These are phyloP conservation scores for Aphelinus certus DNA, from an alignment of 1,140 invertebrate species.

Conservation along the genomic window DNA sequence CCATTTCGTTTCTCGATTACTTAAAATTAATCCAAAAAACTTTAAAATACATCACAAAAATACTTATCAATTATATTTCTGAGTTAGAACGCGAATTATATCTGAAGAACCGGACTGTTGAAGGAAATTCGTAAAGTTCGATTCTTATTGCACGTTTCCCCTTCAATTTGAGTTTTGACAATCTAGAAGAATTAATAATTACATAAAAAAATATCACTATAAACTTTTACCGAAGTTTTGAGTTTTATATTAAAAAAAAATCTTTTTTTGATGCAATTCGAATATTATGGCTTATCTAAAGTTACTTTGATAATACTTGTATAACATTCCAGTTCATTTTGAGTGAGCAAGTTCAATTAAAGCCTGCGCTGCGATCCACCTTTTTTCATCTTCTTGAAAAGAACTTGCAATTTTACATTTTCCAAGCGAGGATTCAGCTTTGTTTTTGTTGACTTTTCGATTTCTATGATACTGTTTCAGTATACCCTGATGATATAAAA, in stretches of 20 bases:
- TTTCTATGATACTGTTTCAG: slow-evolving; percentile 33
- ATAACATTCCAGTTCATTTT: background rate
- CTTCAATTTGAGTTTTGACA: too few species aligned
- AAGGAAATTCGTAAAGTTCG: too few species aligned
- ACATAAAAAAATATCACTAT: slow-evolving; percentile 12
- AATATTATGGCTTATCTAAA: too few species aligned
- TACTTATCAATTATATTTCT: background rate
- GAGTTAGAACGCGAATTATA: too few species aligned
- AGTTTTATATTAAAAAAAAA: too few species aligned
- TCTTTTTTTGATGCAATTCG: too few species aligned
- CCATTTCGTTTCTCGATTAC: too few species aligned
- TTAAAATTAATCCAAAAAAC: background rate
- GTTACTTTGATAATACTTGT: background rate
- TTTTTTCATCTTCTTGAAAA: slow-evolving; percentile 32
- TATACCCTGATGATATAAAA: slow-evolving; percentile 10
- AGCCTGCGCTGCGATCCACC: slow-evolving; percentile 37
- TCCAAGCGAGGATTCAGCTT: background rate
- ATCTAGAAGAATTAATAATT: too few species aligned
- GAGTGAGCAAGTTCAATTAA: slow-evolving; percentile 33
- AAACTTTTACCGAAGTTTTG: too few species aligned
- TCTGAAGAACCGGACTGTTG: too few species aligned
- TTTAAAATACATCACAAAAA: background rate
- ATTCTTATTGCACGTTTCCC: too few species aligned
- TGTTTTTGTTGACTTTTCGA: slow-evolving; percentile 27
- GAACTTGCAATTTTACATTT: slow-evolving; percentile 20